Percentiles rank a stretch among this genome's conserved stretches.
Conservation (phyloP, 2,797 vertebrate genomes). For the Chlorospingus flavigularis region DNA sequence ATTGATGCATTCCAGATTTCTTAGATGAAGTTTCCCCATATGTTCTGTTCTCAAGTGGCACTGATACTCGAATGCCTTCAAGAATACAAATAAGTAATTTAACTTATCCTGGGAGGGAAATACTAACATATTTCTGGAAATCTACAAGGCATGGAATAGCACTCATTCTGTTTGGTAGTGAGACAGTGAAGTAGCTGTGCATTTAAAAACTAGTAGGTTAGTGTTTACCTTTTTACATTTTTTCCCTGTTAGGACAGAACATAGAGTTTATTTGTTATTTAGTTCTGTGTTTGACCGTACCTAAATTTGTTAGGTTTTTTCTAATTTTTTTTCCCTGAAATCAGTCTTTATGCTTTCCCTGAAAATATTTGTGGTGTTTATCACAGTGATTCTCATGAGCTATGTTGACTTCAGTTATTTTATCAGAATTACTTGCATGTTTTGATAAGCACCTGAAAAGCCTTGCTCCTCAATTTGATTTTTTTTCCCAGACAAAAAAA, state of each 20-base stretch:
- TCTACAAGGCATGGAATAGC: not conserved
- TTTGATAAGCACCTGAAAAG: not conserved
- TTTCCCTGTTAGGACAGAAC: not conserved
- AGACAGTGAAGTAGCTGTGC: not conserved
- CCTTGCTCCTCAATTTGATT: not conserved
- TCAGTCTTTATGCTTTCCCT: not conserved
- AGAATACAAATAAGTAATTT: not conserved
- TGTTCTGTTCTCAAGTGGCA: not conserved
- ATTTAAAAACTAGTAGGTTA: not conserved
- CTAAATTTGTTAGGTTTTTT: not conserved
- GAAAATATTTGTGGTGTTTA: not conserved
- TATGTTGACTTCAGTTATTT: not conserved
- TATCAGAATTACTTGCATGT: not conserved
- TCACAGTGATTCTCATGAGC: not conserved
- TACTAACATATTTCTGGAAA: not conserved
- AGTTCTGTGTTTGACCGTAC: not conserved
- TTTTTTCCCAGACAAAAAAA: not conserved
- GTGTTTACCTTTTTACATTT: not conserved
- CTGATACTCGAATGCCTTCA: not conserved
- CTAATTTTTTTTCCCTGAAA: not conserved
- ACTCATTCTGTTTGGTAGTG: not conserved
- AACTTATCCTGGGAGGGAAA: not conserved
- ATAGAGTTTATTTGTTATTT: not conserved
- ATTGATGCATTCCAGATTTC: not conserved
- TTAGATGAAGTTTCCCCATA: not conserved